Evolutionary conservation across 1,140 invertebrate species (phyloP).

Genomic region (Drosophila navojoa): DNA sequence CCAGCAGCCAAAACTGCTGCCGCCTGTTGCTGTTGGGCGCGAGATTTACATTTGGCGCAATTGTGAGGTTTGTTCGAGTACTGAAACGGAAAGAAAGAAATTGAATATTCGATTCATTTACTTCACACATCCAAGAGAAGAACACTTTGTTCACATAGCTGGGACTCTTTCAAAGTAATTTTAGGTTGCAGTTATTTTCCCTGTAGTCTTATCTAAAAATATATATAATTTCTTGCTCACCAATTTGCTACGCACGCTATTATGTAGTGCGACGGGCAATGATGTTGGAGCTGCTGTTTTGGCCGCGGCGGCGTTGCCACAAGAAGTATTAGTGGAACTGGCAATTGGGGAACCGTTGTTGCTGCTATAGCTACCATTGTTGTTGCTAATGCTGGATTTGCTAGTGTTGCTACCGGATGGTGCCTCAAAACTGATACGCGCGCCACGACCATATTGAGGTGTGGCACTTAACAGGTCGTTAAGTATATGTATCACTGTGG

Average conservation of each 20-base stretch:
- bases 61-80: slow-evolving; percentile 69
- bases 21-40: slow-evolving; percentile 51
- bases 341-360: not conserved
- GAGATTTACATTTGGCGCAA: slow-evolving; percentile 70
- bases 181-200: too few species aligned
- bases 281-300: slow-evolving; percentile 1
- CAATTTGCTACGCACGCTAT: slow-evolving; percentile 53
- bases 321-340: slow-evolving; percentile 39
- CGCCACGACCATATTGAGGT: slow-evolving; percentile 86
- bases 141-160: too few species aligned
- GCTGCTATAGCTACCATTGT: slow-evolving; percentile 24
- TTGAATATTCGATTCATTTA: not conserved
- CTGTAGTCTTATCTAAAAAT: too few species aligned
- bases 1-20: slow-evolving; percentile 20
- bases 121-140: too few species aligned
- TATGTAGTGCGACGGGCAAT: slow-evolving; percentile 39
- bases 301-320: slow-evolving; percentile 53
- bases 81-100: slow-evolving; percentile 23
- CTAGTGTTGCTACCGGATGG: slow-evolving; percentile 49
- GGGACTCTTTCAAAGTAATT: too few species aligned
- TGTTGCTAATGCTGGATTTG: slow-evolving; percentile 31
- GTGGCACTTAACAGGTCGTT: slow-evolving; percentile 96
- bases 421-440: slow-evolving; percentile 84
- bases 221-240: slow-evolving; percentile 29
- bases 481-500: slow-evolving; percentile 97